Evolutionary conservation across 2,888 invertebrate genomes (phyloP).

Genomic region (Penaeus monodon): DNA sequence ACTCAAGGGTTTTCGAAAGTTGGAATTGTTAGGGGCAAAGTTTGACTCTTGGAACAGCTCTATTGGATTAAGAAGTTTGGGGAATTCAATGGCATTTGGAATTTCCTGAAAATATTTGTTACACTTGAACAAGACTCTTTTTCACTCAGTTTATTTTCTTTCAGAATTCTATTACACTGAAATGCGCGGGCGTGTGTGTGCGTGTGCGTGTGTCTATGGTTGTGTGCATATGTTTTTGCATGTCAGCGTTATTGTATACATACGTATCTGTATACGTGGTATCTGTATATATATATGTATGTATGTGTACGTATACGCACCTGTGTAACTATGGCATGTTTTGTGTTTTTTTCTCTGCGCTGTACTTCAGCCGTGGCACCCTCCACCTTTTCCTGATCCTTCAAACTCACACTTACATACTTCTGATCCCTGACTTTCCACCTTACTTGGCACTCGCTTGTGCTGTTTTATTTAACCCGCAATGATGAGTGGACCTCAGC

Average conservation of each 20-base stretch:
- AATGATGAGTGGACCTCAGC: conserved; percentile 53
- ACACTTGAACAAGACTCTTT: conserved; percentile 40
- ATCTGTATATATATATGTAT: background rate
- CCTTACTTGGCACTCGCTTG: background rate
- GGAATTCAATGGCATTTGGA: conserved; percentile 42
- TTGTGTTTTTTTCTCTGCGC: background rate
- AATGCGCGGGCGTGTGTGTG: too few relatives aligned
- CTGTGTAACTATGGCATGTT: background rate
- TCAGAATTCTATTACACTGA: too few relatives aligned
- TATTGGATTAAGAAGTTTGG: conserved; percentile 55
- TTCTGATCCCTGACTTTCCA: background rate
- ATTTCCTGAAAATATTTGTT: conserved; percentile 44
- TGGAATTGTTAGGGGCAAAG: conserved; percentile 52
- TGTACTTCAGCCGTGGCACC: background rate
- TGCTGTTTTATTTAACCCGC: conserved; percentile 42
- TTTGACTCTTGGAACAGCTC: conserved; percentile 36
- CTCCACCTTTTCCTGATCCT: background rate
- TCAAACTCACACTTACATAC: background rate
- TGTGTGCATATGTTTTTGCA: background rate
- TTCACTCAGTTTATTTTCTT: background rate
- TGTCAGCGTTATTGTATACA: background rate
- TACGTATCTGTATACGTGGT: background rate
- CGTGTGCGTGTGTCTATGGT: background rate
- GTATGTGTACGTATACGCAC: background rate
- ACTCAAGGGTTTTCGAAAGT: conserved; percentile 60